These are phyloP conservation scores for Synchiropus splendidus DNA, from an alignment of 2,113 vertebrate genomes.

Conservation along the genomic window DNA sequence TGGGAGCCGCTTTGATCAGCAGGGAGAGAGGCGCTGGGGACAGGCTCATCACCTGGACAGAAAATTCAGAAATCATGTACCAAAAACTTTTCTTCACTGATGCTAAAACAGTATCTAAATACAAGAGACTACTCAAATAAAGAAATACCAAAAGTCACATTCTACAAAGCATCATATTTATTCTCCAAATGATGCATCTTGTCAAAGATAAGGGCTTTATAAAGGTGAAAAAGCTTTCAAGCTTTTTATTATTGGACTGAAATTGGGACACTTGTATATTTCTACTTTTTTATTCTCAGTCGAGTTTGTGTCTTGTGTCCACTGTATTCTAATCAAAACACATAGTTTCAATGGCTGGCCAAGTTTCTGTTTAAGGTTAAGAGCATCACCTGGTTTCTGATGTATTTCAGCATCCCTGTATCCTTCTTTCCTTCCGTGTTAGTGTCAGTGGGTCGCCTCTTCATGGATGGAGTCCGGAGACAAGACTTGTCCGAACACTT, in stretches of 20 bases:
- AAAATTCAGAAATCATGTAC: background rate
- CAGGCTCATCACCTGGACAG: constrained; percentile 87
- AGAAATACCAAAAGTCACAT: background rate
- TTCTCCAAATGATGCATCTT: too few relatives aligned
- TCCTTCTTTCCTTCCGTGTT: constrained; percentile 94
- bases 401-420: constrained; percentile 95
- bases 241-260: too few relatives aligned
- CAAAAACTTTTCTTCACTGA: background rate
- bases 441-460: constrained; percentile 80
- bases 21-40: constrained; percentile 90
- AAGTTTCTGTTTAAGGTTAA: too few relatives aligned
- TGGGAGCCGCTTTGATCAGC: constrained; percentile 90
- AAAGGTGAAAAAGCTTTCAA: too few relatives aligned
- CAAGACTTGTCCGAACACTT: constrained; percentile 97
- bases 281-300: too few relatives aligned
- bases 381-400: constrained; percentile 88
- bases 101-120: background rate
- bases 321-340: too few relatives aligned
- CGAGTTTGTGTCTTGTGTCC: too few relatives aligned
- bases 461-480: constrained; percentile 90
- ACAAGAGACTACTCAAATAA: background rate
- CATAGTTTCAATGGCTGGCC: too few relatives aligned
- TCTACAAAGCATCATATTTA: too few relatives aligned
- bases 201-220: too few relatives aligned
- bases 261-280: too few relatives aligned